Base-by-base conservation (phyloP, 2,888 invertebrate species). In the Aelia acuminata region DNA sequence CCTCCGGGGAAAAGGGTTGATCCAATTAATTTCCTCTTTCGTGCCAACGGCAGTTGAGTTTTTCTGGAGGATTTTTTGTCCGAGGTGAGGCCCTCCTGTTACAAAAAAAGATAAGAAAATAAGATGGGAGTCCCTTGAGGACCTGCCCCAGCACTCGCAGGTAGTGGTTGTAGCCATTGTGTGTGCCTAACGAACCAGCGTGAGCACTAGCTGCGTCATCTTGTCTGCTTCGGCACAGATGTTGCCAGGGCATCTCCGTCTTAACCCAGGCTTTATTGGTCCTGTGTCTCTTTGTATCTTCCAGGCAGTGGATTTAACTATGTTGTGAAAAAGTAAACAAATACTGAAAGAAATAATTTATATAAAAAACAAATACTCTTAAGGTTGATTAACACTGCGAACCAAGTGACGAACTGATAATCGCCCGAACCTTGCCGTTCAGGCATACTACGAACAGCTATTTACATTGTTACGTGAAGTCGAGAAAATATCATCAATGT, bases 21-120 rank as follows among this genome's bases (percentile, higher is more conserved):
- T 57, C 57, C 57, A 57, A 57, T 57, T 57, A 57, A 57, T 57
- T 57, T 26, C 57, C 11, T 57, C 26, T 57, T 57, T 57, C 57
- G 57, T 57, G 57, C 57, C 13, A 57, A 57, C 57, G 57, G 57
- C 57, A 57, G 57, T 15, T 57, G 57, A 57, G 57, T 57, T 57
- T 57, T 57, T 57, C 57, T 57, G 57, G 26, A 26, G 26, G 26
- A 8, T 57, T 57, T 57, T 57, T 57, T 26, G 57, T 26, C 13
- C 13, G 26, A 26, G 26, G 11, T 57, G 57, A 26, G 57, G 26
- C 57, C 57, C 26, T 57, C 26, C 26, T 26, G 26, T 26, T 26
- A 11, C 26, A 57, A 57, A 57, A 57, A n/a, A n/a, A n/a, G n/a
- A n/a, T n/a, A 49, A 57, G 57, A 57, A 26, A 57, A 26, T 26